Conservation (phyloP, 2,888 invertebrate genomes). For the Euphydryas editha region DNA sequence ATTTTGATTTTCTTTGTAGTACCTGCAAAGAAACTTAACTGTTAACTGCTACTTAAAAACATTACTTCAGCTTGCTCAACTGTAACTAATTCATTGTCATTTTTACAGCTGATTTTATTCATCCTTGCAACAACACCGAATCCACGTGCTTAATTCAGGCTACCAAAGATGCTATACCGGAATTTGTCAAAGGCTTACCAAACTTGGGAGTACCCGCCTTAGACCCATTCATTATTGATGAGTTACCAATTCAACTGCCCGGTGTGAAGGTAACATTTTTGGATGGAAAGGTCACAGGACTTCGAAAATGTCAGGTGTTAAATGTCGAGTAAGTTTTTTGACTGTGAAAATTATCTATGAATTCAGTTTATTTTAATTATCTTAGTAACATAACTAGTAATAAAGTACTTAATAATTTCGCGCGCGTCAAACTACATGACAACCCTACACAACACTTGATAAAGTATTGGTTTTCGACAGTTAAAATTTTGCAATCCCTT, state of each 20-base stretch:
- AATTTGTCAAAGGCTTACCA: slow-evolving; percentile 72
- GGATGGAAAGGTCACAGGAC: slow-evolving; percentile 71
- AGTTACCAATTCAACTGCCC: slow-evolving; percentile 74
- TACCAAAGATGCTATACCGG: slow-evolving; percentile 73
- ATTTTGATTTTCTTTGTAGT: no score
- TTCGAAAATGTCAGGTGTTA: slow-evolving; percentile 71
- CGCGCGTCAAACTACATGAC: no score
- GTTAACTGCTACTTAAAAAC: no score
- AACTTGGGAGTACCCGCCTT: slow-evolving; percentile 69
- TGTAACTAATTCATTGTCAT: background rate
- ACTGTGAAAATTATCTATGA: background rate
- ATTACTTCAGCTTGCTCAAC: no score
- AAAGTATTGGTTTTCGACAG: no score
- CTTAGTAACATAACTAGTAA: no score
- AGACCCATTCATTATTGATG: slow-evolving; percentile 74
- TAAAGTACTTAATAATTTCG: no score
- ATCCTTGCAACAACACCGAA: slow-evolving; percentile 74
- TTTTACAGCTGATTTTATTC: slow-evolving; percentile 72
- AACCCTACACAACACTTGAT: no score
- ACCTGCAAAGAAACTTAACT: no score
- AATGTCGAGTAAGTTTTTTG: slow-evolving; percentile 75
- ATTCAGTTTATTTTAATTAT: background rate
- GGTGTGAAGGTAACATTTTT: slow-evolving; percentile 77
- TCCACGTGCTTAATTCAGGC: slow-evolving; percentile 70
- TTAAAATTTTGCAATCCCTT: no score